Percentiles rank a stretch among this genome's conserved stretches.
Evolutionary conservation across 2,888 invertebrate species (phyloP).

Genomic region (Eulithis prunata): DNA sequence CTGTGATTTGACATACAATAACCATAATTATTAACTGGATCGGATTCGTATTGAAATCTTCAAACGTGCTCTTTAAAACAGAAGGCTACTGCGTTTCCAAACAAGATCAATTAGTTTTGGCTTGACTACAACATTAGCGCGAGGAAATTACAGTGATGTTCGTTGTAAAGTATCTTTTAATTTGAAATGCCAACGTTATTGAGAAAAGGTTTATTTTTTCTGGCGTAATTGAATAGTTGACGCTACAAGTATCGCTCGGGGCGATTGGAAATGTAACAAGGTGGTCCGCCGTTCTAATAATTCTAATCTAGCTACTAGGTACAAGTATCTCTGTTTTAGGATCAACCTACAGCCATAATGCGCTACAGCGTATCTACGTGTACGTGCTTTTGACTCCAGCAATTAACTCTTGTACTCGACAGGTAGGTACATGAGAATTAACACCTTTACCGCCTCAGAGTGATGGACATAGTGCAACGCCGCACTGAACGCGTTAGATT

Average conservation of each 20-base stretch:
- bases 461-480: too few species aligned
- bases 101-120: constrained; percentile 22
- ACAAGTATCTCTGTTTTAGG: too few species aligned
- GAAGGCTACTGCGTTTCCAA: constrained; percentile 18
- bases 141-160: constrained; percentile 29
- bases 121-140: constrained; percentile 17
- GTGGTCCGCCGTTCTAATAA: constrained; percentile 58
- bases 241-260: constrained; percentile 30
- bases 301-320: too few species aligned
- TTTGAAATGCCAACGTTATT: constrained; percentile 17
- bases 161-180: constrained; percentile 13
- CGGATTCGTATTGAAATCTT: not conserved
- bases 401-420: too few species aligned
- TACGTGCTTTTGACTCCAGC: too few species aligned
- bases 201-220: constrained; percentile 26
- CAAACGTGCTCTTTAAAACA: constrained; percentile 12
- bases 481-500: too few species aligned
- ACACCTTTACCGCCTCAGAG: too few species aligned
- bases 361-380: too few species aligned
- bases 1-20: not conserved
- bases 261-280: constrained; percentile 63
- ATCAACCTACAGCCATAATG: too few species aligned
- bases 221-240: constrained; percentile 22
- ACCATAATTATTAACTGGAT: not conserved
- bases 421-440: too few species aligned